Percentiles rank a stretch among this genome's conserved stretches.
Conservation (phyloP, 2,888 invertebrate genomes). For the Pharmacophagus antenor region DNA sequence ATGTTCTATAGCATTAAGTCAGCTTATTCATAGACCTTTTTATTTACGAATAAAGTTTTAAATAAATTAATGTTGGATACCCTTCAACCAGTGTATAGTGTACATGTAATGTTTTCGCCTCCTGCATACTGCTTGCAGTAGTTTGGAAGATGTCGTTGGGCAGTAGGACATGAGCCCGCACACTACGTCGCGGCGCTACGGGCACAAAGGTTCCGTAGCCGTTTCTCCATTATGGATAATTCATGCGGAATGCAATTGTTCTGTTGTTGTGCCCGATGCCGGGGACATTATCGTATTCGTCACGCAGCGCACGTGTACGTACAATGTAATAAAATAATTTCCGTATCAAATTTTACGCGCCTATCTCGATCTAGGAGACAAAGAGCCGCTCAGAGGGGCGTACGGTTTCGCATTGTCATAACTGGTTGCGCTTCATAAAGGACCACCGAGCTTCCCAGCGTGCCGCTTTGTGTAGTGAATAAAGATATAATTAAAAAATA, state of each 20-base stretch:
- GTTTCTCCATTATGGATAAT: conserved; percentile 68
- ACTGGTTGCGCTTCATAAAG: conserved; percentile 71
- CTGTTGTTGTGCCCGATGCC: conserved; percentile 56
- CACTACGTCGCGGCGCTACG: conserved; percentile 60
- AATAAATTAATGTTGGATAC: no score
- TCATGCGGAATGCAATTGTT: conserved; percentile 78
- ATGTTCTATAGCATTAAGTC: no score
- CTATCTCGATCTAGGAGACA: conserved; percentile 79
- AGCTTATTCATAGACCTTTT: no score
- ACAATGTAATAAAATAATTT: conserved; percentile 79
- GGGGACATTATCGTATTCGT: conserved; percentile 77
- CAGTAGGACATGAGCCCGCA: conserved; percentile 57
- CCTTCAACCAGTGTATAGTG: no score
- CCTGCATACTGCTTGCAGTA: conserved; percentile 7
- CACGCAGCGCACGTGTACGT: conserved; percentile 78
- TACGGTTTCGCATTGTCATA: conserved; percentile 74
- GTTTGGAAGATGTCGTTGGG: conserved; percentile 31
- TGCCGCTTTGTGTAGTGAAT: conserved; percentile 56
- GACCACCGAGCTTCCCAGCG: conserved; percentile 61
- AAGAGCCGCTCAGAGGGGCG: conserved; percentile 62
- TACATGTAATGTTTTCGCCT: no score
- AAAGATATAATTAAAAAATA: conserved; percentile 58
- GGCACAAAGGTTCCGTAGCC: conserved; percentile 67
- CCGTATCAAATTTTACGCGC: conserved; percentile 79
- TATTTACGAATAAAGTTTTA: no score